These are phyloP conservation scores for Pristionchus arcanus DNA, from an alignment of 2,888 invertebrate genomes.

Conservation along the genomic window DNA sequence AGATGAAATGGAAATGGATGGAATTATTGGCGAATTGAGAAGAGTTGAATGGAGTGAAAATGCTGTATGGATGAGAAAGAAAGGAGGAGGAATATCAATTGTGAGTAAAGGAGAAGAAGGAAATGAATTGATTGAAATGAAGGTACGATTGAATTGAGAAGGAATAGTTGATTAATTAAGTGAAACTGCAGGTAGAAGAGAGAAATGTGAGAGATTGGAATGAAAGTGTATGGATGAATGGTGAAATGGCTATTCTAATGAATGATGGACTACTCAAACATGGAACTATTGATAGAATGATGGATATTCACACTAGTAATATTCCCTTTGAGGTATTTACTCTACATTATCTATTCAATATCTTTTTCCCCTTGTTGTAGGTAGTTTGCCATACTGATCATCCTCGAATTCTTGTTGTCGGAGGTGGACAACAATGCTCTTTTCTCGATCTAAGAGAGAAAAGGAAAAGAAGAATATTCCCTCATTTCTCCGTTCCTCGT, in stretches of 20 bases:
- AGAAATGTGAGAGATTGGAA: slow-evolving; percentile 56
- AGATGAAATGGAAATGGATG: slow-evolving; percentile 13
- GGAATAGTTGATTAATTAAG: not conserved
- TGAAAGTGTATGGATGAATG: slow-evolving; percentile 57
- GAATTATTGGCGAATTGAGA: slow-evolving; percentile 22
- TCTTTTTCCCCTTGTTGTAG: slow-evolving; percentile 42
- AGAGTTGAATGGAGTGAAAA: slow-evolving; percentile 19
- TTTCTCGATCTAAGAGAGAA: slow-evolving; percentile 56
- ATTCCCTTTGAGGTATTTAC: not conserved
- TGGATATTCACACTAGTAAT: slow-evolving; percentile 54
- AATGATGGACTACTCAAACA: slow-evolving; percentile 58
- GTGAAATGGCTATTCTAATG: slow-evolving; percentile 58
- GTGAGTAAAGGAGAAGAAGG: slow-evolving; percentile 22
- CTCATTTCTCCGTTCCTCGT: not conserved
- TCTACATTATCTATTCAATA: not conserved
- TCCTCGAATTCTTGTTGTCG: slow-evolving; percentile 58
- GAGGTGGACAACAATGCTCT: slow-evolving; percentile 26
- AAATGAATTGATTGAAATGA: not conserved
- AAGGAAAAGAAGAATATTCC: not conserved
- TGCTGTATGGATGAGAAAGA: slow-evolving; percentile 29
- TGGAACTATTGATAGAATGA: slow-evolving; percentile 47
- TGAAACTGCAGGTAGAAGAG: not conserved
- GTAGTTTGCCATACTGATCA: slow-evolving; percentile 57
- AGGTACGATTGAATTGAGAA: not conserved
- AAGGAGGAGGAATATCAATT: not conserved